phyloP scores from a whole-genome alignment of 2,888 invertebrate genomes.

The Spatulosminthurus flaviceps region DNA sequence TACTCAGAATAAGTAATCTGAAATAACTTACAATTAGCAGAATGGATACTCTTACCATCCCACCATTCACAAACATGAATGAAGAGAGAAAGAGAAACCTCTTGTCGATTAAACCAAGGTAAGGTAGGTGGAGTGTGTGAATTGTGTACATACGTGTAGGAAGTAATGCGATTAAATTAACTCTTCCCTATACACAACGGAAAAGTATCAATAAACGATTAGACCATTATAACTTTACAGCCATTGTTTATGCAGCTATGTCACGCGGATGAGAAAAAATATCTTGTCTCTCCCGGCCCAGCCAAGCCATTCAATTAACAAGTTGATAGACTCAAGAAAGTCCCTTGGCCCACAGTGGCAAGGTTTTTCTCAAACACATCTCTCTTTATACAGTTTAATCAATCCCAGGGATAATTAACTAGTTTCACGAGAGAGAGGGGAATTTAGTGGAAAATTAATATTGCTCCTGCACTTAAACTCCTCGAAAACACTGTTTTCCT shows the following conservation, averaged over 20 bases:
- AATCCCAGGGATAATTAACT: constrained; percentile 37
- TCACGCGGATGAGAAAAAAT: constrained; percentile 32
- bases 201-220: constrained; percentile 42
- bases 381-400: constrained; percentile 38
- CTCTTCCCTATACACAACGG: neutral
- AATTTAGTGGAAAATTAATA: constrained; percentile 15
- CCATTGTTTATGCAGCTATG: constrained; percentile 34
- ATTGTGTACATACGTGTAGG: neutral
- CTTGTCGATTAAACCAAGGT: neutral
- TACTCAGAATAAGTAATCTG: no score
- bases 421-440: neutral
- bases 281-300: neutral
- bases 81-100: constrained; percentile 2
- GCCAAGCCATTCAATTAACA: no score
- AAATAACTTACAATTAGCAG: no score
- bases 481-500: no score
- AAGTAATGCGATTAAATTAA: constrained; percentile 29
- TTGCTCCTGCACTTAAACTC: no score
- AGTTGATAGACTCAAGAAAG: no score
- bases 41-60: no score
- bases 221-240: constrained; percentile 32
- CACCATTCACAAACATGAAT: no score
- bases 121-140: constrained; percentile 1
- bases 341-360: neutral
- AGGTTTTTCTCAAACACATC: neutral